phyloP scores from a whole-genome alignment of 2,113 vertebrate genomes.

The Plestiodon gilberti region DNA sequence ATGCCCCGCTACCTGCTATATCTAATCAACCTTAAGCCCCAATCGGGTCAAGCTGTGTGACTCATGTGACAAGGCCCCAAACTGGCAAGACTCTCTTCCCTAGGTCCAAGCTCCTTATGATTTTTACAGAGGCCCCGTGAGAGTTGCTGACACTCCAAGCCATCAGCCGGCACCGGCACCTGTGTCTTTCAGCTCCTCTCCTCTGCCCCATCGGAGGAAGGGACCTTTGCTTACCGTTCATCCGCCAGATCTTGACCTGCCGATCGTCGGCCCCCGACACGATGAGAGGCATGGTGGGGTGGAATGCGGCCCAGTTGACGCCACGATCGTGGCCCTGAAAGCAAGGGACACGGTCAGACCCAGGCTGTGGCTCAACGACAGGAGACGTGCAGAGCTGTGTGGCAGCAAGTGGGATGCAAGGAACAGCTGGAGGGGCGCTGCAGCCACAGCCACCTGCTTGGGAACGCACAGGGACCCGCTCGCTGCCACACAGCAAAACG shows the following conservation, averaged over 20 bases:
- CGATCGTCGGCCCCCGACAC: conserved; percentile 95
- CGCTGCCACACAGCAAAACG: not conserved
- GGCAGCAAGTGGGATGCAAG: accelerated
- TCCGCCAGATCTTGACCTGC: conserved; percentile 98
- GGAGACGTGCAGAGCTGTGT: accelerated
- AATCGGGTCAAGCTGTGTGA: too few species aligned
- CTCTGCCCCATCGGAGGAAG: not conserved
- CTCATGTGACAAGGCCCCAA: too few species aligned
- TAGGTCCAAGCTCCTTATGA: too few species aligned
- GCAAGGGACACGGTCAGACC: not conserved
- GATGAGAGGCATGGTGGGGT: conserved; percentile 96
- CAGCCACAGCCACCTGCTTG: not conserved
- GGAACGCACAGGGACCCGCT: not conserved
- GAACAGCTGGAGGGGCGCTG: not conserved
- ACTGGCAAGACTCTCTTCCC: too few species aligned
- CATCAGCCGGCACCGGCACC: not conserved
- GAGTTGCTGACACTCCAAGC: not conserved
- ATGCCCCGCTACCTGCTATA: too few species aligned
- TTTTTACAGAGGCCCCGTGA: not conserved
- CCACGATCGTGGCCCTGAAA: conserved; percentile 91
- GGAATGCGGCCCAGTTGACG: conserved; percentile 97
- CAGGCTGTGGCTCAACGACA: not conserved
- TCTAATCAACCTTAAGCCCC: too few species aligned
- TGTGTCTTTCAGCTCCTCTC: accelerated
- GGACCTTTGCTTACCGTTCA: conserved; percentile 86